Conservation (phyloP, 30 jellyfish, hydroid and myxozoan species). For the Hydractinia echinata region DNA sequence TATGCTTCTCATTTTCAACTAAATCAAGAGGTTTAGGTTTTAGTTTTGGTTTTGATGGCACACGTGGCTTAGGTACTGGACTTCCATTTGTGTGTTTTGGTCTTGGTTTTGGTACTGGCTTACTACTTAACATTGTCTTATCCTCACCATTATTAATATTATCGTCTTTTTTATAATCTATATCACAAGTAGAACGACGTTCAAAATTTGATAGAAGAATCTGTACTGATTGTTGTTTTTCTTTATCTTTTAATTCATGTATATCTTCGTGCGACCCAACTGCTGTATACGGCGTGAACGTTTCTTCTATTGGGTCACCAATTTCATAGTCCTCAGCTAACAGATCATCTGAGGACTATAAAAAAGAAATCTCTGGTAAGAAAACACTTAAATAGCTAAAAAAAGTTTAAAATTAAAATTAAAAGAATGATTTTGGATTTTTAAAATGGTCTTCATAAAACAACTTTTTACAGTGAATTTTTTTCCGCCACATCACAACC, state of each 20-base stretch:
- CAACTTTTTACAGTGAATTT: no score
- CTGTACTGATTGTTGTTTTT: constrained; percentile 1
- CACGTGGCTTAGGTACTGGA: background rate
- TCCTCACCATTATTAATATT: background rate
- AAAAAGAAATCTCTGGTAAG: no score
- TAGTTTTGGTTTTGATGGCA: background rate
- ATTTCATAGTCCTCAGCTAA: no score
- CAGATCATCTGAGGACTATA: no score
- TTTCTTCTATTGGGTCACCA: background rate
- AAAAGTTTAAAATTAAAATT: no score
- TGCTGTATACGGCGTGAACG: constrained; percentile 5
- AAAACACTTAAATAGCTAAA: no score
- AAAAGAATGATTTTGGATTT: no score
- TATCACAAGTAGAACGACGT: background rate
- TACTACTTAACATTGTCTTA: background rate
- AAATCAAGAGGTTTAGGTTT: no score
- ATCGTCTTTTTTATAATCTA: background rate
- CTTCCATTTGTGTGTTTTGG: background rate
- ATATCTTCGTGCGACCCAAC: constrained; percentile 24
- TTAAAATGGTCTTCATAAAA: no score
- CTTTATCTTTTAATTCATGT: background rate
- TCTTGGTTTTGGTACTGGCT: constrained; percentile 11
- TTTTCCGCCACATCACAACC: no score
- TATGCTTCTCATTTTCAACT: no score
- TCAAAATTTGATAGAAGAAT: background rate